These are phyloP conservation scores for Lasioglossum oenotherae DNA, from an alignment of 2,888 invertebrate species.

Conservation along the genomic window DNA sequence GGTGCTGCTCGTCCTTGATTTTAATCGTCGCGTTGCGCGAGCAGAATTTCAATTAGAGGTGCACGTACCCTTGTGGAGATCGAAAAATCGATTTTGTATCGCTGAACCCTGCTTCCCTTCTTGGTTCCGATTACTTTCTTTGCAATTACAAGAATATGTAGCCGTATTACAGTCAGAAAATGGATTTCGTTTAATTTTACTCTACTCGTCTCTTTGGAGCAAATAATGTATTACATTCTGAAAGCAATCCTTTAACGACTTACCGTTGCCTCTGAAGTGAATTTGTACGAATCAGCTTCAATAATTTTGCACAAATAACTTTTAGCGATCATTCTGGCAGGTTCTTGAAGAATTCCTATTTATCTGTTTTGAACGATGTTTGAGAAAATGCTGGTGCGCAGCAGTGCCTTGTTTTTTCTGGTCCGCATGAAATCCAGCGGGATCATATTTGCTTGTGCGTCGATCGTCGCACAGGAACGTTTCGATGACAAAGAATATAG, in stretches of 20 bases:
- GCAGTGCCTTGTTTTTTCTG: not conserved
- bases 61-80: not conserved
- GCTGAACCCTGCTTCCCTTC: not conserved
- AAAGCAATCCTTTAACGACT: too few species aligned
- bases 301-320: too few species aligned
- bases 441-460: not conserved
- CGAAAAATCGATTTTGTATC: not conserved
- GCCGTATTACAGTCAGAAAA: too few species aligned
- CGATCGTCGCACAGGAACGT: not conserved
- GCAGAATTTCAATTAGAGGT: slow-evolving; percentile 17
- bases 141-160: not conserved
- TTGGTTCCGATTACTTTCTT: not conserved
- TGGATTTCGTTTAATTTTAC: too few species aligned
- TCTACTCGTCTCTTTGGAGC: too few species aligned
- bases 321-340: too few species aligned
- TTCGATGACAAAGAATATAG: slow-evolving; percentile 5
- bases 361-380: not conserved
- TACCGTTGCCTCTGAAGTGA: too few species aligned
- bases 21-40: not conserved
- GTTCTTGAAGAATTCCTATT: not conserved
- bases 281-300: too few species aligned
- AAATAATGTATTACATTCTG: too few species aligned
- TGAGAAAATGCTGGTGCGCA: not conserved
- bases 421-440: not conserved
- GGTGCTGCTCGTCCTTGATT: not conserved